A percentile compares a stretch with the other conserved stretches of the same genome.
Conservation (phyloP, 2,888 invertebrate species). For the Anticlea derivata region DNA sequence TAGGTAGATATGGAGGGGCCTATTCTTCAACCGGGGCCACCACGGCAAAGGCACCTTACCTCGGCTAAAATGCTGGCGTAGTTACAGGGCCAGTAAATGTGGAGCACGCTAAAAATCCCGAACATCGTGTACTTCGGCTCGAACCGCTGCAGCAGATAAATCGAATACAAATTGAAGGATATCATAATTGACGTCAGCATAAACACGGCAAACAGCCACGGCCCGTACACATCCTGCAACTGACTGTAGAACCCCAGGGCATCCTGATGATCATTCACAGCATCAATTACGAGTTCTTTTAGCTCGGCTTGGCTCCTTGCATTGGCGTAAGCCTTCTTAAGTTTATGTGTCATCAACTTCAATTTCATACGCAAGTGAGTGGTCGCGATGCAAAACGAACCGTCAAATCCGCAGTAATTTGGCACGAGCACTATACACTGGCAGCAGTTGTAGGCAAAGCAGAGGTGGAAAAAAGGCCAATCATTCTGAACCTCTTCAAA, state of each 20-base stretch:
- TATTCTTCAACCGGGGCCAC: too few species aligned
- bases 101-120: conserved; percentile 51
- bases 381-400: conserved; percentile 65
- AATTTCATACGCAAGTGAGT: conserved; percentile 62
- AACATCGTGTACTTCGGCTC: conserved; percentile 61
- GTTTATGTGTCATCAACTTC: conserved; percentile 55
- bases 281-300: conserved; percentile 45
- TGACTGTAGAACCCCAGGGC: conserved; percentile 52
- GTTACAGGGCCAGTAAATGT: conserved; percentile 63
- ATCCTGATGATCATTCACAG: conserved; percentile 60
- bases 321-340: conserved; percentile 50
- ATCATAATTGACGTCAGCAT: conserved; percentile 56
- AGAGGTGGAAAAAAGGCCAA: conserved; percentile 59
- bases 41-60: too few species aligned
- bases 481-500: conserved; percentile 61
- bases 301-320: conserved; percentile 46
- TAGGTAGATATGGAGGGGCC: too few species aligned
- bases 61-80: conserved; percentile 56
- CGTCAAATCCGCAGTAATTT: conserved; percentile 62
- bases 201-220: conserved; percentile 62
- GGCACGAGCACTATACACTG: conserved; percentile 53
- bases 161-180: conserved; percentile 61
- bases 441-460: conserved; percentile 57
- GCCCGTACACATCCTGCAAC: conserved; percentile 59
- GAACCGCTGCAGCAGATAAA: conserved; percentile 49